These are phyloP conservation scores for Nannospalax galili DNA, from an alignment of 2,113 vertebrate genomes.

Conservation along the genomic window DNA sequence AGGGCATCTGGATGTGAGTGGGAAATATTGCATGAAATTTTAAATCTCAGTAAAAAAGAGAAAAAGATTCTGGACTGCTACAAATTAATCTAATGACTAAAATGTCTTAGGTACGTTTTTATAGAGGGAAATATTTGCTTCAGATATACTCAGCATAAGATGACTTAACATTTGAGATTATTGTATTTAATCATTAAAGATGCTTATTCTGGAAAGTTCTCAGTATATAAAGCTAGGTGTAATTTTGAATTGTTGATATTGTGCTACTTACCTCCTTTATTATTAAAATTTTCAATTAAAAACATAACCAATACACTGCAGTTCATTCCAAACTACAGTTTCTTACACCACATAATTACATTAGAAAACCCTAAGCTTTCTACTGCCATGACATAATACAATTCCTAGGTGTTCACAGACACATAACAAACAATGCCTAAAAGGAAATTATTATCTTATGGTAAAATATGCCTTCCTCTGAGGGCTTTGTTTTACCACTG, in stretches of 20 bases:
- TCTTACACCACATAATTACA: constrained; percentile 70
- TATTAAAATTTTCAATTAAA: constrained; percentile 72
- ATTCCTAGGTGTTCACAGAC: constrained; percentile 71
- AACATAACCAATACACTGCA: constrained; percentile 55
- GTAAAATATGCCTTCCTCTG: constrained; percentile 59
- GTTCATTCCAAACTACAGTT: constrained; percentile 55
- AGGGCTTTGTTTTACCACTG: constrained; percentile 54
- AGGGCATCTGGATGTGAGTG: too few species aligned
- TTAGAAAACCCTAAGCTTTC: constrained; percentile 70
- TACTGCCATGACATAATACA: constrained; percentile 78
- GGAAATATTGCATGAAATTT: too few species aligned
- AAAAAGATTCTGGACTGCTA: neutral
- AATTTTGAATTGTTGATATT: constrained; percentile 56
- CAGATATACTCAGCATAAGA: constrained; percentile 11
- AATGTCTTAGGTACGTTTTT: constrained; percentile 17
- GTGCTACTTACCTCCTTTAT: constrained; percentile 61
- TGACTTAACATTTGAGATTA: constrained; percentile 47
- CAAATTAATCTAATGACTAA: neutral
- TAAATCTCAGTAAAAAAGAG: neutral
- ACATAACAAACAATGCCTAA: constrained; percentile 70
- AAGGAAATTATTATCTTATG: constrained; percentile 67
- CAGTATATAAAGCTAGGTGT: neutral
- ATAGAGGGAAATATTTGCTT: constrained; percentile 3
- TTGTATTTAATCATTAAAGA: constrained; percentile 45
- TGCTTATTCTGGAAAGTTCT: constrained; percentile 46